Evolutionary conservation across 2,888 invertebrate species (phyloP), one percentile per base, ranked within the genome.

Genomic region (Ophioninae sp.): DNA sequence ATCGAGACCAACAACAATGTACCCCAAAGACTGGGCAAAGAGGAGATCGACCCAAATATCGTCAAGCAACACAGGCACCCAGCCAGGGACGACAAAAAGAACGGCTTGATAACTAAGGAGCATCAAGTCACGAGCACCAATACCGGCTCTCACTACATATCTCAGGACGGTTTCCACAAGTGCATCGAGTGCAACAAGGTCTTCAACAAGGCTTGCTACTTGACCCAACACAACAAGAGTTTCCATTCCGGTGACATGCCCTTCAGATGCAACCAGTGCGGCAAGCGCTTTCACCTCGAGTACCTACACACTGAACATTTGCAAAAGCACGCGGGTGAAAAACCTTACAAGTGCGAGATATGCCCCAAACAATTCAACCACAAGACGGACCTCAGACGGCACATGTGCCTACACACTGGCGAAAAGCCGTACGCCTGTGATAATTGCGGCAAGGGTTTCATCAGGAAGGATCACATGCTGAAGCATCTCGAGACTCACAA

Each of bases 321-420:
- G 90, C 94, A 94, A 44, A 97, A 97, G 91, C 97, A 97, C 92
- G 95, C 96, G 20, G 96, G 96, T 82, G 96, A 97, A 85, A 97
- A 98, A 91, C 97, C 97, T 17, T 96, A 96, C 93, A 97, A 97
- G 93, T 98, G 98, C 93, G 95, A 95, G 82, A 94, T 95, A 83
- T 98, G 97, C 90, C 97, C 97, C 21, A 98, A 98, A 92, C 96
- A 97, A 89, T 98, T 98, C 93, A 97, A 97, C 91, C 97, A 98
- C 93, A 98, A 97, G 93, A 97, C 97, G 77, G 98, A 98, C 92
- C 94, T 98, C 89, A 95, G 97, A 84, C 95, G 98, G 86, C 98
- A 98, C 93, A 95, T 96, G 94, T 97, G 97, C 93, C 94, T 97
- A 87, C 98, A 98, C 92, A 96, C 96, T n/a, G 97, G 97, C 70